Base-by-base conservation (phyloP, 2,113 vertebrate species). In the Cettia cetti region DNA sequence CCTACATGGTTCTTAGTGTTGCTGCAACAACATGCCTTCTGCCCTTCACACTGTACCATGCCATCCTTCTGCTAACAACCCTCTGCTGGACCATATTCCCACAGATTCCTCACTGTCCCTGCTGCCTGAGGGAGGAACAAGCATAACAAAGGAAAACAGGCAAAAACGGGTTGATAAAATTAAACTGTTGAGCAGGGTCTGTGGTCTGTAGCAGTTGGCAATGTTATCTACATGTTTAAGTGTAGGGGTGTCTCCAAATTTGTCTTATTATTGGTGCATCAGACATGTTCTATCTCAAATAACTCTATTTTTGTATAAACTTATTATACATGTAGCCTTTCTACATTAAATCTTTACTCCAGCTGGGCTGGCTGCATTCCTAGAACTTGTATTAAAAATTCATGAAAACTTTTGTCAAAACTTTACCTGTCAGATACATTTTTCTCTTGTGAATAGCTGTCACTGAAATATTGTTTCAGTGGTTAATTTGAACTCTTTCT, bases 81-180 rank as follows among this genome's bases (percentile, higher is more conserved):
- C 56, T 78, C 52, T 0, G 1, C 39, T n/a, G 64, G 54, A 19
- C 28, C 0, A 0, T 15, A 20, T 28, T 61, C 17, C 18, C 60
- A 15, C 60, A 17, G 7, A 16, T 16, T 59, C 7, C 7, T 57
- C 33, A 77, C 31, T 50, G 13, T 19, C 24, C 27, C 27, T 0
- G 0, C 47, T 78, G 45, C 15, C 26, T 2, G 0, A 13, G 42
- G 50, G 24, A 81, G 7, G 13, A 83, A 31, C 10, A 31, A 81
- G 6, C 22, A 9, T 40, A 28, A 45, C 10, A 31, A 68, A 52
- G 9, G 1, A 57, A 68, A 83, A 27, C 7, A 21, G 40, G 24
- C 49, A 49, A 72, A 90, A 88, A 24, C 2, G 10, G 27, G 4
- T 7, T 40, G 15, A 7, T 31, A 35, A 61, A 65, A 60, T 37